phyloP scores from a whole-genome alignment of 2,888 invertebrate genomes.

The Cataglyphis altisquamis region DNA sequence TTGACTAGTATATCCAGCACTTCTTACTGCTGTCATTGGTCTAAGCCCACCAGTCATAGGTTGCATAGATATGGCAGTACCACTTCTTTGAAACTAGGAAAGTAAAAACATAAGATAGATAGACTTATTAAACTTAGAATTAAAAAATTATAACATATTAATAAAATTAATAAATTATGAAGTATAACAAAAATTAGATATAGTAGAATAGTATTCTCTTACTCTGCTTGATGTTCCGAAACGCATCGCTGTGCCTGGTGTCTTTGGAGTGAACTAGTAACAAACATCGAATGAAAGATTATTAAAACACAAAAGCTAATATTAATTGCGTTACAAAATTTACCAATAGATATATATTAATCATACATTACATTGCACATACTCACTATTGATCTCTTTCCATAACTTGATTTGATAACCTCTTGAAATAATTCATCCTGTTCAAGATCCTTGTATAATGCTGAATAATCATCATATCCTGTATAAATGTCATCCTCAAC shows the following conservation, averaged over 20 bases:
- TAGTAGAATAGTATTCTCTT: constrained; percentile 70
- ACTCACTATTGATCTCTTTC: constrained; percentile 90
- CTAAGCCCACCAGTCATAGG: constrained; percentile 87
- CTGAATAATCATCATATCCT: constrained; percentile 90
- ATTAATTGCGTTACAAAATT: background rate
- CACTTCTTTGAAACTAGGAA: constrained; percentile 85
- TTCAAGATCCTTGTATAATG: constrained; percentile 90
- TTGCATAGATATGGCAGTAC: constrained; percentile 82
- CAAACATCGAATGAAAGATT: constrained; percentile 32
- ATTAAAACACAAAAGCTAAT: background rate
- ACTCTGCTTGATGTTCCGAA: constrained; percentile 88
- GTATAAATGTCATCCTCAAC: constrained; percentile 89
- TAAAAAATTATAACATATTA: background rate
- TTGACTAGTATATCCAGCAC: constrained; percentile 96
- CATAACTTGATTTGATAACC: constrained; percentile 91
- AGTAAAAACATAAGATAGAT: background rate
- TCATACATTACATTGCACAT: background rate
- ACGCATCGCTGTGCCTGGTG: constrained; percentile 87
- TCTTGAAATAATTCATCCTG: constrained; percentile 92
- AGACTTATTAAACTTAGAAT: background rate
- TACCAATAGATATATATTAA: constrained; percentile 10
- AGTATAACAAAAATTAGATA: background rate
- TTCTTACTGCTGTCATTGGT: constrained; percentile 98
- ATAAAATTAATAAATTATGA: background rate
- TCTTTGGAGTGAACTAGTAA: constrained; percentile 85